Base-by-base conservation (phyloP, 2,797 vertebrate genomes). In the Amniataba percoides region DNA sequence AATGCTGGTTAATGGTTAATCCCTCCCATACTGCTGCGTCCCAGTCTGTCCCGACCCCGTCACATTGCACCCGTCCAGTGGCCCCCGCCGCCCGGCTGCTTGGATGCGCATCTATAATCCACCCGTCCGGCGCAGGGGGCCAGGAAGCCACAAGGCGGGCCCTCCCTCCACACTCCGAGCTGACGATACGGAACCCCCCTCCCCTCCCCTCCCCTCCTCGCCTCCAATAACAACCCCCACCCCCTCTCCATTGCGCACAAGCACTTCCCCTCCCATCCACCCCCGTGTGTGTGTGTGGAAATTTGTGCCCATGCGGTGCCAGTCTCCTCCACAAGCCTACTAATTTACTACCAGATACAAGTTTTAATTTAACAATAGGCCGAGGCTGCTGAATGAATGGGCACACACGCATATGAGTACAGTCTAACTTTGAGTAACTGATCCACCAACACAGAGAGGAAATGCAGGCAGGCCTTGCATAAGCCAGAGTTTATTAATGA, bases 111-210 rank as follows among this genome's bases (percentile, higher is more conserved):
- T 92, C 88, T 92, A 81, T 79, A 83, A 86, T 74, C 82, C 87
- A 88, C 77, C 84, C 82, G 87, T 85, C 82, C 84, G 71, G 74
- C 74, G 85, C 77, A 73, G 71, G 86, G 84, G 83, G 88, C 87
- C 89, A 94, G 93, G 92, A 94, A 94, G 90, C 92, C 84, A 85
- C 84, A 75, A 90, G 93, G 89, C 92, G 91, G 92, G 87, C 68
- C 86, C 86, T 86, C 81, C 79, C 12, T 74, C 85, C 60, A 69
- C 77, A 74, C 78, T 82, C 81, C 36, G 55, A 27, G 58, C 81
- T 84, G 83, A 89, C 86, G 73, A 63, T 74, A 61, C 71, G 18
- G 51, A 21, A 40, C 39, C 45, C 16, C 23, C 52, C 21, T 23
- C 27, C 27, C 27, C 27, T 4, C 4, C 27, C 27, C 27, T 31